Evolutionary conservation across 92 coral and sea anemone genomes (phyloP).

Genomic region (Epizoanthus scotinus): DNA sequence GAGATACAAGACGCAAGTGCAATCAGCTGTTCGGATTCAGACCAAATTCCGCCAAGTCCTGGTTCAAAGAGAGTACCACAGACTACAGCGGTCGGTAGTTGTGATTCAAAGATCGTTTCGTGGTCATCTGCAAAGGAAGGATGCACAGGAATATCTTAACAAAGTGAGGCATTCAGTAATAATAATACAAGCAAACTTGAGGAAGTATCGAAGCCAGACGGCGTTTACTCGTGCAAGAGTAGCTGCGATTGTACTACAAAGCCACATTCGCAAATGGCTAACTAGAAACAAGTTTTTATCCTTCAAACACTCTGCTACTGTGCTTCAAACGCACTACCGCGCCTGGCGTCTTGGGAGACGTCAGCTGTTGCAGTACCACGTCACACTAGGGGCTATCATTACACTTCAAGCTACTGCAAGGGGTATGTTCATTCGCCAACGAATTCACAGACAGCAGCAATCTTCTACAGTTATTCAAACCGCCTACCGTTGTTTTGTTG

Average conservation of each 20-base stretch:
- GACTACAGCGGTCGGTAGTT: constrained; percentile 39
- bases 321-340: constrained; percentile 46
- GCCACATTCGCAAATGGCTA: constrained; percentile 33
- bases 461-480: constrained; percentile 67
- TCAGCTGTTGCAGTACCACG: constrained; percentile 34
- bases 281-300: constrained; percentile 37
- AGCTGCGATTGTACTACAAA: constrained; percentile 64
- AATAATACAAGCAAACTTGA: constrained; percentile 43
- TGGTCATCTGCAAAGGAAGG: constrained; percentile 42
- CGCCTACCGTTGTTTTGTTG: constrained; percentile 40
- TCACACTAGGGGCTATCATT: constrained; percentile 49
- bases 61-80: constrained; percentile 50
- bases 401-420: constrained; percentile 61
- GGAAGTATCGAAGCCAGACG: constrained; percentile 35
- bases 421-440: constrained; percentile 42
- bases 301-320: constrained; percentile 35
- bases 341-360: constrained; percentile 44
- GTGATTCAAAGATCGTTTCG: constrained; percentile 54
- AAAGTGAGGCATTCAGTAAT: constrained; percentile 15
- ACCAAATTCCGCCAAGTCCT: constrained; percentile 50
- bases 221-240: constrained; percentile 25
- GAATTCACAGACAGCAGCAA: constrained; percentile 24
- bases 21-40: constrained; percentile 57
- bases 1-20: constrained; percentile 32
- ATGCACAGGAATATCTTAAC: constrained; percentile 22